Evolutionary conservation across 1,140 invertebrate species (phyloP), one percentile per base, ranked within the genome.

Genomic region (Eueides isabella): DNA sequence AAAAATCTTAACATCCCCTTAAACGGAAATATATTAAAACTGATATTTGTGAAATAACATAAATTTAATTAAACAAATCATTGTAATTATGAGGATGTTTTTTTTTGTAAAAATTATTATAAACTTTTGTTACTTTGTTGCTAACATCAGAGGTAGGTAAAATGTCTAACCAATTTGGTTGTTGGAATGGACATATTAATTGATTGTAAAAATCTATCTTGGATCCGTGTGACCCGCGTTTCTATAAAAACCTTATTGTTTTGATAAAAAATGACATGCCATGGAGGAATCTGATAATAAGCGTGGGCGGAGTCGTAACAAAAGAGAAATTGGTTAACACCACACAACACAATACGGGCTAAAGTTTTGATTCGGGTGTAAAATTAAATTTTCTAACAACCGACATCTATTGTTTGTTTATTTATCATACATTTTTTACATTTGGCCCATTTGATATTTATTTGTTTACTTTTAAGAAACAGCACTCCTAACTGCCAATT

Each of bases 261-360:
- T 92, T 92, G 89, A 91, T 92, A 91, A 92, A 92, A 92, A 92
- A 92, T 92, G 87, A 91, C 89, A 87, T 80, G 87, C 87, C 88
- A 87, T 67, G 79, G 80, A 89, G 83, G 81, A 79, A 92, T 92
- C 90, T 89, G 91, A 92, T 91, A 92, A 92, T 92, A 85, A 81
- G 75, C 82, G 91, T 92, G 76, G 91, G 90, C 86, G 88, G 89
- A 74, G 85, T 82, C 67, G 68, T 63, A 91, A 92, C 90, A 92
- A 92, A 91, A 81, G 88, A 88, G 85, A 85, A 84, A 87, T 90
- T 92, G 85, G 91, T 92, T 92, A 92, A 83, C 88, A 91, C 89
- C 84, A 85, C 64, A 83, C 78, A 86, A 85, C 85, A 92, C 88
- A 91, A 89, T 89, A 82, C 81, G 76, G 73, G 80, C 75, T 77